Evolutionary conservation across 2,888 invertebrate genomes (phyloP).

Genomic region (Zaprionus lineosus): DNA sequence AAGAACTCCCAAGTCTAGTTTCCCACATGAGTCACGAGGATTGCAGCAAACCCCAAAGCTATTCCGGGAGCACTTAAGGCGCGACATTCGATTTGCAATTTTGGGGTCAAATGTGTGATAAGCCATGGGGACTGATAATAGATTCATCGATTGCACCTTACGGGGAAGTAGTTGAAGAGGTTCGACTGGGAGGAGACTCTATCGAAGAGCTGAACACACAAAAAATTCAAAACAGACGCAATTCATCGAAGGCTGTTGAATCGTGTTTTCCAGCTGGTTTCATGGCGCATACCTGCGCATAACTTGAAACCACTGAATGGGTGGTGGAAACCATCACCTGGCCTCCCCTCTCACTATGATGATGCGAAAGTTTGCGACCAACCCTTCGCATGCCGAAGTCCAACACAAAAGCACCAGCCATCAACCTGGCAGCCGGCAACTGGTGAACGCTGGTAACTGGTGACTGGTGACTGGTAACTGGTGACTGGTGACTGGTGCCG

Average conservation of each 20-base stretch:
- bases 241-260: slow-evolving; percentile 26
- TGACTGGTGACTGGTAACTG: slow-evolving; percentile 11
- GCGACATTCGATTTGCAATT: no score
- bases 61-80: no score
- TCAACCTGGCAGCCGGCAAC: slow-evolving; percentile 55
- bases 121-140: no score
- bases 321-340: slow-evolving; percentile 63
- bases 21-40: slow-evolving; percentile 20
- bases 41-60: no score
- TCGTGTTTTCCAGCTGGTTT: slow-evolving; percentile 64
- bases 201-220: no score
- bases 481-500: slow-evolving; percentile 1
- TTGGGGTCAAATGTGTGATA: no score
- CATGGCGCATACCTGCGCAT: slow-evolving; percentile 72
- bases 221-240: no score
- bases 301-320: slow-evolving; percentile 43
- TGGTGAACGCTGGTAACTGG: slow-evolving; percentile 20
- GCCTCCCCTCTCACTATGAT: no score
- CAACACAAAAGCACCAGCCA: slow-evolving; percentile 74
- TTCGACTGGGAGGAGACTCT: no score
- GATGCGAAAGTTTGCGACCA: slow-evolving; percentile 66
- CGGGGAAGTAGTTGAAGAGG: no score
- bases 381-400: slow-evolving; percentile 46
- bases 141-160: no score
- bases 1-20: no score